Evolutionary conservation across 2,113 vertebrate species (phyloP).

Genomic region (Paradisaea rubra): DNA sequence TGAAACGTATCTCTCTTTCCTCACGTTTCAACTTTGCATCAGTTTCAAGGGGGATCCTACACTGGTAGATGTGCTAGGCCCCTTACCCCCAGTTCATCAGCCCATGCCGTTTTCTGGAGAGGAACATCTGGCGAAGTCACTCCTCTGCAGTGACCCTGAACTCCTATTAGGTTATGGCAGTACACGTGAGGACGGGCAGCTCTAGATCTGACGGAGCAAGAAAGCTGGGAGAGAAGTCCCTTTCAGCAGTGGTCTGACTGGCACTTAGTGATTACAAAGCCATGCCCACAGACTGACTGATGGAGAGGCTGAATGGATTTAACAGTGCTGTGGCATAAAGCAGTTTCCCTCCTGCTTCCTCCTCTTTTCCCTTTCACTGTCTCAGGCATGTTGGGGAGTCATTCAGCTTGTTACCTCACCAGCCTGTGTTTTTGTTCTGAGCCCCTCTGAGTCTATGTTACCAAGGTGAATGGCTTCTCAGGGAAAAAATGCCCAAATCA

Average conservation of each 20-base stretch:
- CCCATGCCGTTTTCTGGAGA: not conserved
- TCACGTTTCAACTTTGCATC: not conserved
- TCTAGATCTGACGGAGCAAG: not conserved
- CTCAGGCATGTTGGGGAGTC: not conserved
- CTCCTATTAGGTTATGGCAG: not conserved
- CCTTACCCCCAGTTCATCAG: accelerated
- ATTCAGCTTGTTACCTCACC: not conserved
- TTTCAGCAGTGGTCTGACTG: not conserved
- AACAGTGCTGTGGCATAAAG: not conserved
- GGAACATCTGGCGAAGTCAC: not conserved
- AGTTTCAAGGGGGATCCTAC: not conserved
- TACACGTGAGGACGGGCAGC: not conserved
- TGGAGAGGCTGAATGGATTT: not conserved
- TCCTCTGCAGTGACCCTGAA: not conserved
- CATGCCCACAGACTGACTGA: not conserved
- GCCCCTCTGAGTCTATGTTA: not conserved
- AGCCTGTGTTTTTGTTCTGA: not conserved
- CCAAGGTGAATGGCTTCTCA: not conserved
- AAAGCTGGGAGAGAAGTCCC: not conserved
- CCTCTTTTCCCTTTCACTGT: not conserved
- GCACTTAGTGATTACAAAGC: not conserved
- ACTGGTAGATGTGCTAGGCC: not conserved
- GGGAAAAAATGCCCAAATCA: not conserved
- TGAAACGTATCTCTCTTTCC: accelerated
- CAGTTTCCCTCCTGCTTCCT: not conserved